Conservation (phyloP, 2,888 invertebrate genomes). For the Chesias legatella region DNA sequence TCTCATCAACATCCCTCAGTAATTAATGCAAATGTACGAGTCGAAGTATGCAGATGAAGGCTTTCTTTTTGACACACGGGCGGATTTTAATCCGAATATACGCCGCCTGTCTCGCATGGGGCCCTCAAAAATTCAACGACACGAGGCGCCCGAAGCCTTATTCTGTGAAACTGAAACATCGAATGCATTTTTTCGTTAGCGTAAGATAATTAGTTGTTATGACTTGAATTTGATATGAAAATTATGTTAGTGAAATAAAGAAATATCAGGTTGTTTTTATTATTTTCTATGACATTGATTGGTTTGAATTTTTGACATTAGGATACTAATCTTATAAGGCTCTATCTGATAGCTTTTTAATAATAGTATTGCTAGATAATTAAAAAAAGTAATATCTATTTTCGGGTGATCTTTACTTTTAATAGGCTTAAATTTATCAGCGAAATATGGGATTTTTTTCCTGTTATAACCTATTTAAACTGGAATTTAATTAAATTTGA, state of each 20-base stretch:
- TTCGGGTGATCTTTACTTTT: no score
- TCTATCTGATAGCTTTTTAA: not conserved
- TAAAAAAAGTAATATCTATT: no score
- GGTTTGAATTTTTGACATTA: no score
- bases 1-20: conserved; percentile 20
- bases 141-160: conserved; percentile 41
- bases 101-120: conserved; percentile 52
- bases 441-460: no score
- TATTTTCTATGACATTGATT: no score
- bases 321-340: no score
- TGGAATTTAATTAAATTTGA: no score
- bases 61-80: conserved; percentile 54
- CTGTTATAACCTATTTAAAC: no score
- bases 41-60: conserved; percentile 27
- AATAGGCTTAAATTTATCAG: no score
- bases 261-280: not conserved
- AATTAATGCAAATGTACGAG: conserved; percentile 30
- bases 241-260: not conserved
- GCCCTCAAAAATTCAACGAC: conserved; percentile 71
- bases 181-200: no score
- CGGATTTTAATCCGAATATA: conserved; percentile 63
- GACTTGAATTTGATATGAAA: not conserved
- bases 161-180: conserved; percentile 37
- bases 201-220: not conserved
- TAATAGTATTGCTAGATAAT: no score